Evolutionary conservation across 2,888 invertebrate species (phyloP), one percentile per base, ranked within the genome.

Genomic region (Chymomyza fuscimana): DNA sequence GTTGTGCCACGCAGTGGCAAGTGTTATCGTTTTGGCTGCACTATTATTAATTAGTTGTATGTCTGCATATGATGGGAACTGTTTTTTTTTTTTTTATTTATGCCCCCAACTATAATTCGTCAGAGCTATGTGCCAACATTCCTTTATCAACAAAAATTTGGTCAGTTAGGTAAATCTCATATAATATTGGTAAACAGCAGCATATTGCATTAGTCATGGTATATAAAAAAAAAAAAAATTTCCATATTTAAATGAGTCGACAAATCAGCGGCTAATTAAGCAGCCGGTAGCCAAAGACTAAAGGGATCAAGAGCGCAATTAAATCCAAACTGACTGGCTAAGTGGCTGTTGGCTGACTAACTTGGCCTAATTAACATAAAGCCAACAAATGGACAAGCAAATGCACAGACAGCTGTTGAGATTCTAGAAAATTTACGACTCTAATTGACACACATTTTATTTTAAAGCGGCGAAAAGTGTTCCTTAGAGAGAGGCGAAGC

Each of bases 221-320:
- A 68, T 67, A 65, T 72, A 69, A 74, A 70, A 64, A 36, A 64
- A 19, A 64, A 32, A 54, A 40, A 63, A 71, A 87, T 85, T 85
- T 74, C 72, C 82, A 86, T 86, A 83, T 80, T 78, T 72, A 69
- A 82, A 54, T 64, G 72, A 60, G 40, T 46, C 40, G 65, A 86
- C 87, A 87, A 87, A 87, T 85, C 83, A 87, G 72, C 74, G 75
- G 71, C 74, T 87, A 85, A 87, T 85, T 83, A 78, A 69, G 54
- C 52, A 67, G 36, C 36, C 62, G 62, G 67, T 67, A 67, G 63
- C 63, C 50, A 22, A 19, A 25, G 54, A 54, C 70, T 71, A 66
- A 63, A 16, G 29, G 67, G 40, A 61, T 60, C 51, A 77, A 77
- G 75, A 72, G 74, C 72, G 87, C 76, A 85, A 85, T 87, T 87